Percentiles rank a stretch among this genome's conserved stretches.
Conservation (phyloP, 2,797 vertebrate genomes). For the Gymnodraco acuticeps region DNA sequence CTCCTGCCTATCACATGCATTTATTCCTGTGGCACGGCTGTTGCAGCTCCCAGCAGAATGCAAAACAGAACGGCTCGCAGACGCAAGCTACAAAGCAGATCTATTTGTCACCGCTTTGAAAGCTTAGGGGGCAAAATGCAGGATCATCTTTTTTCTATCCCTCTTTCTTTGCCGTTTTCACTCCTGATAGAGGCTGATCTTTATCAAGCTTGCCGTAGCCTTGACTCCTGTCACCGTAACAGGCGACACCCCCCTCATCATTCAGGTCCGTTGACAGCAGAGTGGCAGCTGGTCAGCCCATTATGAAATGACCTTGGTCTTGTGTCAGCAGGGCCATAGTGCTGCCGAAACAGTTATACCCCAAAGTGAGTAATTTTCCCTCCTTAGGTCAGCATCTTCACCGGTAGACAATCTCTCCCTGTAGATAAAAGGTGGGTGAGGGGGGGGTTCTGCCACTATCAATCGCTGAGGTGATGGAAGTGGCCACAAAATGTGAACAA, state of each 20-base stretch:
- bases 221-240: conserved; percentile 79
- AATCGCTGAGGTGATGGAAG: conserved; percentile 44
- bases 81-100: conserved; percentile 53
- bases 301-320: conserved; percentile 85
- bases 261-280: conserved; percentile 78
- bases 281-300: conserved; percentile 80
- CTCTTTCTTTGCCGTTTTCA: conserved; percentile 72
- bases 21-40: conserved; percentile 57
- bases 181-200: conserved; percentile 76
- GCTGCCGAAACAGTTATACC: conserved; percentile 77
- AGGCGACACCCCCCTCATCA: conserved; percentile 74
- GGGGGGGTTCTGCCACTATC: conserved; percentile 37
- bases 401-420: conserved; percentile 45
- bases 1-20: conserved; percentile 66
- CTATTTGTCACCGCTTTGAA: conserved; percentile 77
- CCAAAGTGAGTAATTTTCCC: conserved; percentile 80
- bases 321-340: conserved; percentile 65
- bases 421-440: conserved; percentile 52
- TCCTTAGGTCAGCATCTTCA: conserved; percentile 80
- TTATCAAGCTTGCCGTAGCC: conserved; percentile 80
- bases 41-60: conserved; percentile 64
- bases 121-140: conserved; percentile 70
- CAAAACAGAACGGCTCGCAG: conserved; percentile 61
- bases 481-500: conserved; percentile 30
- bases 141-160: conserved; percentile 74